Evolutionary conservation across 2,113 vertebrate genomes (phyloP).

Genomic region (Petroica traversi): DNA sequence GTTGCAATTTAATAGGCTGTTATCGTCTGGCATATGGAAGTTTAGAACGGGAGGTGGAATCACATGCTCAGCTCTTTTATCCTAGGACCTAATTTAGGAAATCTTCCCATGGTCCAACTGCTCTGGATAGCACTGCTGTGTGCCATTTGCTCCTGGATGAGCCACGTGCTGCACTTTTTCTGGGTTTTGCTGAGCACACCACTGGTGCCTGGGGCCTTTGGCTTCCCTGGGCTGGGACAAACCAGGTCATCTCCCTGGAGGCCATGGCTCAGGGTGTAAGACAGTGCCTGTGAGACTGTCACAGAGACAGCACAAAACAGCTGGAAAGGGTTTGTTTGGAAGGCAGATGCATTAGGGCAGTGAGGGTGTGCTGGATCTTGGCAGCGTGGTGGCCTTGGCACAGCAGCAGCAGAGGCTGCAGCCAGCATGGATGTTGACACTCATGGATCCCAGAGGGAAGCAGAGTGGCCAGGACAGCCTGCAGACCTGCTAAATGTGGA

Average conservation of each 20-base stretch:
- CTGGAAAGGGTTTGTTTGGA: neutral
- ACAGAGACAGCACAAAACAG: neutral
- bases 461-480: neutral
- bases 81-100: neutral
- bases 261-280: neutral
- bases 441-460: neutral
- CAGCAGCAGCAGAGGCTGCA: neutral
- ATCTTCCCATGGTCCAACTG: neutral
- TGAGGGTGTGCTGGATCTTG: neutral
- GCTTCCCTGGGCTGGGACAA: neutral
- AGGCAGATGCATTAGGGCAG: neutral
- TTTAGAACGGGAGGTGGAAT: constrained; percentile 85
- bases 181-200: neutral
- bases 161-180: neutral
- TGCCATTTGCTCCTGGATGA: neutral
- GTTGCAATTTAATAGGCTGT: neutral
- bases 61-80: constrained; percentile 66
- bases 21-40: constrained; percentile 85
- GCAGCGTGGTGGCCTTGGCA: neutral
- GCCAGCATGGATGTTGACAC: neutral
- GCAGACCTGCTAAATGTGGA: neutral
- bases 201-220: neutral
- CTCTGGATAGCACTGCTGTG: neutral
- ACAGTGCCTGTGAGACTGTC: neutral
- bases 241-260: neutral